Base-by-base conservation (phyloP, 2,113 vertebrate species). In the Lanius ludovicianus region DNA sequence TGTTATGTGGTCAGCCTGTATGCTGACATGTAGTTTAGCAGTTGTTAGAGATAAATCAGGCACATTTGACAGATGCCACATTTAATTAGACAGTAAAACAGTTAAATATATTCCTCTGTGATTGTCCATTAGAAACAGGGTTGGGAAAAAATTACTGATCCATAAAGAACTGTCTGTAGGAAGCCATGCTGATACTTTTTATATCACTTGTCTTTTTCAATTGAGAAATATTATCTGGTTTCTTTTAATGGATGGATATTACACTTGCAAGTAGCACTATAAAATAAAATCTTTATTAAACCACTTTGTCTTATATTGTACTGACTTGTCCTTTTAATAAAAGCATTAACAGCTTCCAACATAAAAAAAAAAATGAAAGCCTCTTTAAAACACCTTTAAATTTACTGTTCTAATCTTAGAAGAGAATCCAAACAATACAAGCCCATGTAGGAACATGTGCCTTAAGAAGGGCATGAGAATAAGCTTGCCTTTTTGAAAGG, bases 11-110 rank as follows among this genome's bases (percentile, higher is more conserved):
- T 93, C 57, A 96, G 5, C 37, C 49, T 83, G n/a, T 47, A 44
- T 33, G 31, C 25, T 68, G 19, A 63, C 77, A 90, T 3, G 19
- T 33, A 84, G 19, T 78, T 65, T 50, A 83, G 64, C 30, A 56
- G 39, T 91, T 68, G 17, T 81, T 92, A 70, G 55, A 89, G 56
- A 52, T 90, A 93, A 91, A 92, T 92, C 46, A 68, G 83, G 78
- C 78, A 93, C 6, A 1, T 92, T 97, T 82, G 63, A 91, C 81
- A 96, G 87, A 95, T 97, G 97, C 37, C 95, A 93, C 17, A 0
- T 97, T 90, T 87, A 86, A 97, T 97, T 97, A 97, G 64, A 69
- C 77, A 28, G 9, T 73, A 78, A 95, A 84, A 83, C 44, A 39
- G 39, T 87, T 95, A 75, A 95, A 79, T 31, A 42, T 39, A 81